Conservation (phyloP, 2,888 invertebrate species). For the Linhomoeus sp. region DNA sequence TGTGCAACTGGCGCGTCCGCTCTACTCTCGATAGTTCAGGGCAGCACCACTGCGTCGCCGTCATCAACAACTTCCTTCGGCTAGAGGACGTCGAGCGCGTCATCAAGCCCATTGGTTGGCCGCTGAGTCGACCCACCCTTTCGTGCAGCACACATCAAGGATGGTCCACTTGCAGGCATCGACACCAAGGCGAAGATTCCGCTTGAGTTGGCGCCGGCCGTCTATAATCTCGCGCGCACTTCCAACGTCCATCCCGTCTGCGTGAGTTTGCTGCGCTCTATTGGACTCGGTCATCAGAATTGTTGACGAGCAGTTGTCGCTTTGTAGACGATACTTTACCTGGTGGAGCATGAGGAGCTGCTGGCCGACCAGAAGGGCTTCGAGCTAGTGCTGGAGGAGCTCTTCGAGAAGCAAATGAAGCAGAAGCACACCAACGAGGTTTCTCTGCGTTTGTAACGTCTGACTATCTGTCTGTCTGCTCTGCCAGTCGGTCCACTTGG, state of each 20-base stretch:
- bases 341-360: constrained; percentile 51
- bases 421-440: constrained; percentile 60
- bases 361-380: constrained; percentile 52
- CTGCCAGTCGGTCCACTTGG: neutral
- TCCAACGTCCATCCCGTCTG: constrained; percentile 35
- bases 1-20: neutral
- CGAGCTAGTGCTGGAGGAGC: constrained; percentile 53
- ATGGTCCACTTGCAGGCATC: constrained; percentile 25
- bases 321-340: constrained; percentile 16
- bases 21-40: constrained; percentile 29
- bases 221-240: constrained; percentile 66
- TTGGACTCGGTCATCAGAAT: no score
- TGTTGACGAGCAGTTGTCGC: no score
- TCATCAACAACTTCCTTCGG: constrained; percentile 82
- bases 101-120: constrained; percentile 44
- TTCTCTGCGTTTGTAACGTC: constrained; percentile 36
- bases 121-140: neutral
- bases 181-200: constrained; percentile 57
- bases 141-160: neutral
- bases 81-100: constrained; percentile 61
- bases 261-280: constrained; percentile 11
- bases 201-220: constrained; percentile 46
- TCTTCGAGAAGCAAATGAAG: constrained; percentile 71
- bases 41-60: constrained; percentile 72
- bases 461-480: neutral